Conservation (phyloP, 2,113 vertebrate species). For the Oceanites oceanicus region DNA sequence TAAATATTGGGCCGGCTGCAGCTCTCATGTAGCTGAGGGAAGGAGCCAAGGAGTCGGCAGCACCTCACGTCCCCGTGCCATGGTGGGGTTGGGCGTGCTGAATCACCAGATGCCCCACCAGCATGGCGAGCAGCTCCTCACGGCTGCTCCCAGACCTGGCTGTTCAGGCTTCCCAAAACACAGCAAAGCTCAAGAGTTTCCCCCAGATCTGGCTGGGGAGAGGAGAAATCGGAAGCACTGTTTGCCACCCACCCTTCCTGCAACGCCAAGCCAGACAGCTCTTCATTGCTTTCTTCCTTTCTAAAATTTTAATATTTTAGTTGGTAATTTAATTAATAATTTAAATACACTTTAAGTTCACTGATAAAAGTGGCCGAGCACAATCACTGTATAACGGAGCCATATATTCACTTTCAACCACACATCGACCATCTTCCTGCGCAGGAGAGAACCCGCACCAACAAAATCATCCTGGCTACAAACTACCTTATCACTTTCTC, state of each 20-base stretch:
- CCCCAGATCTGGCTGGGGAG: neutral
- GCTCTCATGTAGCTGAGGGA: neutral
- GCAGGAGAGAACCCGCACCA: neutral
- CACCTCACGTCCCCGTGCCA: fast-evolving
- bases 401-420: neutral
- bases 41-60: neutral
- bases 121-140: neutral
- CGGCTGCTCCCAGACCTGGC: neutral
- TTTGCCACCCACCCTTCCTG: neutral
- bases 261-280: neutral
- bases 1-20: neutral
- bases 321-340: neutral
- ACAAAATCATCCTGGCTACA: neutral
- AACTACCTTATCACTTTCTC: neutral
- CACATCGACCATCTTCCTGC: fast-evolving
- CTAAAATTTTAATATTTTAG: neutral
- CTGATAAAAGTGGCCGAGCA: neutral
- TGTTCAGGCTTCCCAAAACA: neutral
- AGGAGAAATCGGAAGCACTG: neutral
- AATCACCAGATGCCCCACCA: neutral
- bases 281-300: neutral
- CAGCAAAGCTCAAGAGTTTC: neutral
- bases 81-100: neutral
- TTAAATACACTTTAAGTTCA: neutral
- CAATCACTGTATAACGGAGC: neutral